Percentiles rank a stretch among this genome's conserved stretches.
Evolutionary conservation across 2,888 invertebrate species (phyloP).

Genomic region (Masnerella sp.): DNA sequence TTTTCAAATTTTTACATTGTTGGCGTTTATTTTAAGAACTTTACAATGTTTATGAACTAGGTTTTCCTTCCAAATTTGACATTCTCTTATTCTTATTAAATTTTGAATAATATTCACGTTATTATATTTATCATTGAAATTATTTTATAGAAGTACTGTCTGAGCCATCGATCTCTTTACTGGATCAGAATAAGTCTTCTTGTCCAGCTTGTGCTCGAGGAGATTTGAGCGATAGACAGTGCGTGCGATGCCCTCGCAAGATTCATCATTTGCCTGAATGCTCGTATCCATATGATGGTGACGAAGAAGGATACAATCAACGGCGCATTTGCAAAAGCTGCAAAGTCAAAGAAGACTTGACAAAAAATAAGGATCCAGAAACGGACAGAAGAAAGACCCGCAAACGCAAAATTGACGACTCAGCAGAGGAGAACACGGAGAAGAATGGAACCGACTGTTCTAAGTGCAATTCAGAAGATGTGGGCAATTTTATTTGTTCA

Average conservation of each 20-base stretch:
- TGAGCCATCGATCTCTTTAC: too few species aligned
- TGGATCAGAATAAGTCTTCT: too few species aligned
- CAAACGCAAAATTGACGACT: background rate
- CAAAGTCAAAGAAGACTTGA: background rate
- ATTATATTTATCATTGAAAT: too few species aligned
- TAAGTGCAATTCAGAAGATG: background rate
- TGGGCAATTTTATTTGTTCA: background rate
- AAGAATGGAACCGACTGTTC: background rate
- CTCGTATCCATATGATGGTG: constrained; percentile 5
- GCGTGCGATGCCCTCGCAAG: background rate
- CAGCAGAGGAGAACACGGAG: background rate
- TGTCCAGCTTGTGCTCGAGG: constrained; percentile 7
- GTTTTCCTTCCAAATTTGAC: too few species aligned
- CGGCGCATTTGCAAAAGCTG: constrained; percentile 6
- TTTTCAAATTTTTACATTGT: too few species aligned
- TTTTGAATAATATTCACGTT: too few species aligned
- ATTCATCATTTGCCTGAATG: constrained; percentile 24
- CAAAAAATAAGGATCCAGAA: background rate
- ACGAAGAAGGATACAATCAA: constrained; percentile 22
- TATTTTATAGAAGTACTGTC: too few species aligned
- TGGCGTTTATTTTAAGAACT: too few species aligned
- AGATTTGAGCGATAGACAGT: constrained; percentile 1
- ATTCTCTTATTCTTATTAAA: too few species aligned
- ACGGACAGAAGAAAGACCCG: too few species aligned
- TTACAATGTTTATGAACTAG: too few species aligned